These are phyloP conservation scores for Fissipunctia ypsillon DNA, from an alignment of 2,888 invertebrate species.

Conservation along the genomic window DNA sequence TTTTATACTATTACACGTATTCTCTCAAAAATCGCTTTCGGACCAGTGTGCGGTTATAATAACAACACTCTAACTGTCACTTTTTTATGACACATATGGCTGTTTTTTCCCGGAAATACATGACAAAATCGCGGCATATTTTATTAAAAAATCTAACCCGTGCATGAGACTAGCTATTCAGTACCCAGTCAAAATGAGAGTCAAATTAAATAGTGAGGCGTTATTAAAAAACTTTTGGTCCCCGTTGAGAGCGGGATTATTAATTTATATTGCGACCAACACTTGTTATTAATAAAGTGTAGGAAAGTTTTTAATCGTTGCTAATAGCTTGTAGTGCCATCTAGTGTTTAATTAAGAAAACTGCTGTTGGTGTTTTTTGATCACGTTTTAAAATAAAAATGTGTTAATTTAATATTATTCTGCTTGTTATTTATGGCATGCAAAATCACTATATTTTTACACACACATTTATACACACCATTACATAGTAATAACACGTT, in stretches of 20 bases:
- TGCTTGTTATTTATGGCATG: neutral
- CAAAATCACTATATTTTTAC: neutral
- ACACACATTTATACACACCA: too few species aligned
- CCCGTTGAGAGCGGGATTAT: conserved; percentile 57
- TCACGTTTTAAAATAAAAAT: neutral
- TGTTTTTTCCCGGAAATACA: neutral
- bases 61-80: too few species aligned
- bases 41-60: too few species aligned
- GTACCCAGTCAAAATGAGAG: conserved; percentile 39
- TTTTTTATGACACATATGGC: neutral
- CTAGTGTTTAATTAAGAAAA: conserved; percentile 33
- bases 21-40: too few species aligned
- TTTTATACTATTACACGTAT: too few species aligned
- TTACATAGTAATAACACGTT: too few species aligned
- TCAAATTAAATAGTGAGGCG: conserved; percentile 56
- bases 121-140: neutral
- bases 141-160: conserved; percentile 15
- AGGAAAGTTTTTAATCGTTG: conserved; percentile 60
- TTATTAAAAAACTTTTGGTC: conserved; percentile 72
- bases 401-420: too few species aligned
- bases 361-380: neutral
- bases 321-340: conserved; percentile 55
- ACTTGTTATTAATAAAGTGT: conserved; percentile 71
- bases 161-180: conserved; percentile 29
- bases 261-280: conserved; percentile 64